Evolutionary conservation across 2,888 invertebrate genomes (phyloP).

Genomic region (Norana najaformis): DNA sequence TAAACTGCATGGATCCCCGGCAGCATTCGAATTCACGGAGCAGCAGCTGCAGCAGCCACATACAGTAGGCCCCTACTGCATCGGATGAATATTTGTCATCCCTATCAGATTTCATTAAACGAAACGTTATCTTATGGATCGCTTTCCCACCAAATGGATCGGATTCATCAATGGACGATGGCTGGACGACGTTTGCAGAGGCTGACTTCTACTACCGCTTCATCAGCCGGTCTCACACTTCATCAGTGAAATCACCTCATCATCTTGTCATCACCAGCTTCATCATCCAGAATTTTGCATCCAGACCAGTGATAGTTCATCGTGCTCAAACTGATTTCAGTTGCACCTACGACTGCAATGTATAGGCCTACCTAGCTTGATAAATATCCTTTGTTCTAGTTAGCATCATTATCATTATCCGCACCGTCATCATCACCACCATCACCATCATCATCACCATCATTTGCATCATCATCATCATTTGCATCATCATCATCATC

Average conservation of each 20-base stretch:
- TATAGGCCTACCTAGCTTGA: not conserved
- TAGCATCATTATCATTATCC: not conserved
- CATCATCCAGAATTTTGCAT: not conserved
- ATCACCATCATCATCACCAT: not conserved
- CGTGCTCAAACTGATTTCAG: not conserved
- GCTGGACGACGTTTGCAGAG: not conserved
- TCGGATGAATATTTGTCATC: not conserved
- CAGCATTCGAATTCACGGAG: not conserved
- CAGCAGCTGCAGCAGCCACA: not conserved
- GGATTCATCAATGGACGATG: not conserved
- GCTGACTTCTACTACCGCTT: not conserved
- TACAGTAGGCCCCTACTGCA: no score
- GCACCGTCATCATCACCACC: no score
- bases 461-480: not conserved
- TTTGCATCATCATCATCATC: no score
- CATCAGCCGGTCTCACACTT: slow-evolving; percentile 5
- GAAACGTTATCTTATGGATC: slow-evolving; percentile 13
- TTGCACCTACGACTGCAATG: not conserved
- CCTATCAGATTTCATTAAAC: not conserved
- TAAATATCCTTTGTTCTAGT: not conserved
- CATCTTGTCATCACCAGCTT: no score
- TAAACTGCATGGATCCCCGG: not conserved
- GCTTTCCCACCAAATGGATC: not conserved
- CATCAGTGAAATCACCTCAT: not conserved
- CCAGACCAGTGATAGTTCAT: not conserved